Evolutionary conservation across 2,113 vertebrate species (phyloP).

Genomic region (Heterocephalus glaber): DNA sequence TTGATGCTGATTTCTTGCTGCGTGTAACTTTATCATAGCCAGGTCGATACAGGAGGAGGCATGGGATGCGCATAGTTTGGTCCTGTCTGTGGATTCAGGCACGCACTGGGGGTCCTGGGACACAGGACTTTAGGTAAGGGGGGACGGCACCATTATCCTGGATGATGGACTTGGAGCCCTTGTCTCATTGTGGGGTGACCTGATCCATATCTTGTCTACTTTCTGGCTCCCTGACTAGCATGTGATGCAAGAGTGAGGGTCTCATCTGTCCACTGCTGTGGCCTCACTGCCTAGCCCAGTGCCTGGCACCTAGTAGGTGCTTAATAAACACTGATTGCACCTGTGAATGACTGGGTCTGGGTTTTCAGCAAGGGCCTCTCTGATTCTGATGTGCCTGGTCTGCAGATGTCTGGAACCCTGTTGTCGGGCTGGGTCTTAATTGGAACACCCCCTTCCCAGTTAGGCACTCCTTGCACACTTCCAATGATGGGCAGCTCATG

Average conservation of each 20-base stretch:
- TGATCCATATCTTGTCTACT: background rate
- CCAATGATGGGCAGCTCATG: background rate
- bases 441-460: background rate
- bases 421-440: background rate
- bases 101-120: background rate
- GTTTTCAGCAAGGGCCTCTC: background rate
- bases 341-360: background rate
- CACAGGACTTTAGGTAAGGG: background rate
- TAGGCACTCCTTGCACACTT: background rate
- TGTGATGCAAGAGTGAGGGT: background rate
- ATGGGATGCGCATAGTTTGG: background rate
- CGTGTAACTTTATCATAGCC: too few species aligned
- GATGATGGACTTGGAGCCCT: background rate
- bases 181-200: background rate
- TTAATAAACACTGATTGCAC: rapidly evolving
- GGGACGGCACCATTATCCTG: background rate
- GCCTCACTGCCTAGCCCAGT: background rate
- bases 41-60: background rate
- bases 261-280: rapidly evolving
- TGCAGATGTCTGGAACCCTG: background rate
- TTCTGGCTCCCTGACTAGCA: background rate
- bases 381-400: background rate
- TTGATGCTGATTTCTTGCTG: background rate
- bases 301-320: background rate
- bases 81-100: background rate